Evolutionary conservation across 2,888 invertebrate species (phyloP).

Genomic region (Netelia melanura): DNA sequence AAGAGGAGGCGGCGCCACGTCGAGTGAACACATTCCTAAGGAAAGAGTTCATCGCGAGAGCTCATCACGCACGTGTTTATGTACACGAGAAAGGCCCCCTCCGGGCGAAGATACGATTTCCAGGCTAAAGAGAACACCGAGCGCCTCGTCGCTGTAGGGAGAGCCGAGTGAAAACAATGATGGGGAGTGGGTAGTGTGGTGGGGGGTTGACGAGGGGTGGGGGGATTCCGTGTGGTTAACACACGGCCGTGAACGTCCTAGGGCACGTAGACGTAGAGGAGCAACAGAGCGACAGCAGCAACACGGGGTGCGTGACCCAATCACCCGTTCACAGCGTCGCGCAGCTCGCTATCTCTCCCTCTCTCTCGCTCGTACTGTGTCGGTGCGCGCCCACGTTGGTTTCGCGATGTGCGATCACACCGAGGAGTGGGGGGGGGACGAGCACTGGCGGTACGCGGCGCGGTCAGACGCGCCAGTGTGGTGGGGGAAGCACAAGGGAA

Average conservation of each 20-base stretch:
- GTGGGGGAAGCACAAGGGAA: conserved; percentile 73
- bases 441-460: conserved; percentile 5
- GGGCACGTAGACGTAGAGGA: conserved; percentile 71
- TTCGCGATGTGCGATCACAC: conserved; percentile 52
- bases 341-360: conserved; percentile 35
- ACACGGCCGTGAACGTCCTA: conserved; percentile 82
- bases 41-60: conserved; percentile 28
- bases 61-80: conserved; percentile 44
- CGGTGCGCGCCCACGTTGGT: conserved; percentile 47
- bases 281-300: conserved; percentile 36
- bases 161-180: conserved; percentile 73
- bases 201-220: conserved; percentile 52
- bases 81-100: conserved; percentile 25
- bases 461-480: conserved; percentile 75
- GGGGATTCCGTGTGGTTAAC: conserved; percentile 75
- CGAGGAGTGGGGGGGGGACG: conserved; percentile 39
- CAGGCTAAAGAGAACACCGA: not conserved
- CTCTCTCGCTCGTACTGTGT: conserved; percentile 58
- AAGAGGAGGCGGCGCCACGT: not conserved
- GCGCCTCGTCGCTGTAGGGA: conserved; percentile 5
- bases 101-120: conserved; percentile 18
- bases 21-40: conserved; percentile 13
- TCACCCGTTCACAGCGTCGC: conserved; percentile 80
- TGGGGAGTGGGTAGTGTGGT: not conserved
- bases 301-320: conserved; percentile 83